Percentiles rank a stretch among this genome's conserved stretches.
These are phyloP conservation scores for Coenonympha arcania DNA, from an alignment of 2,888 invertebrate genomes.

Conservation along the genomic window DNA sequence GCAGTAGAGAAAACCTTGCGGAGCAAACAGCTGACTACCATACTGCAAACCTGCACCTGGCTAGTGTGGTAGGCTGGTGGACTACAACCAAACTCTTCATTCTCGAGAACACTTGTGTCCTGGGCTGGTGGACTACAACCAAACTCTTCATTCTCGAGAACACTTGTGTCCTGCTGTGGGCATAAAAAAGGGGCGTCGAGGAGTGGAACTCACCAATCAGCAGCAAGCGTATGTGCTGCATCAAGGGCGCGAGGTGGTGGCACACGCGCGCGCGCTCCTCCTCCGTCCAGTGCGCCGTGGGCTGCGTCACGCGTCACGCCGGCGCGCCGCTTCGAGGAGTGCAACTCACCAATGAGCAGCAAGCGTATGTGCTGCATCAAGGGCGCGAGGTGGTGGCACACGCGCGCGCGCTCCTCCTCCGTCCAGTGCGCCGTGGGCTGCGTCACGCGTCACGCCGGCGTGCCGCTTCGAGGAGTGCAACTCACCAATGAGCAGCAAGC, in stretches of 20 bases:
- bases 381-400: conserved; percentile 89
- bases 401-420: conserved; percentile 90
- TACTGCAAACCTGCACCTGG: too few relatives aligned
- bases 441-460: conserved; percentile 92
- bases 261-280: conserved; percentile 91
- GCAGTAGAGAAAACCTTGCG: too few relatives aligned
- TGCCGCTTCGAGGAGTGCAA: conserved; percentile 91
- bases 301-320: conserved; percentile 91
- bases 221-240: conserved; percentile 89
- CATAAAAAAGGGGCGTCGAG: too few relatives aligned
- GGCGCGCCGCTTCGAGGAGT: conserved; percentile 92
- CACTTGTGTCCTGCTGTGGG: too few relatives aligned
- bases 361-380: conserved; percentile 92
- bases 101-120: too few relatives aligned
- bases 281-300: conserved; percentile 93
- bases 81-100: too few relatives aligned
- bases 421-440: conserved; percentile 95
- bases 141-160: too few relatives aligned
- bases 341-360: conserved; percentile 83
- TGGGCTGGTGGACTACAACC: too few relatives aligned
- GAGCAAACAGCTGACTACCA: too few relatives aligned
- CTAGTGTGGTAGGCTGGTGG: too few relatives aligned
- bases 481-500: background rate
- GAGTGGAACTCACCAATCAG: conserved; percentile 69
- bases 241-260: conserved; percentile 89